Conservation (phyloP, 2,888 invertebrate species). For the Diarsia rubi region DNA sequence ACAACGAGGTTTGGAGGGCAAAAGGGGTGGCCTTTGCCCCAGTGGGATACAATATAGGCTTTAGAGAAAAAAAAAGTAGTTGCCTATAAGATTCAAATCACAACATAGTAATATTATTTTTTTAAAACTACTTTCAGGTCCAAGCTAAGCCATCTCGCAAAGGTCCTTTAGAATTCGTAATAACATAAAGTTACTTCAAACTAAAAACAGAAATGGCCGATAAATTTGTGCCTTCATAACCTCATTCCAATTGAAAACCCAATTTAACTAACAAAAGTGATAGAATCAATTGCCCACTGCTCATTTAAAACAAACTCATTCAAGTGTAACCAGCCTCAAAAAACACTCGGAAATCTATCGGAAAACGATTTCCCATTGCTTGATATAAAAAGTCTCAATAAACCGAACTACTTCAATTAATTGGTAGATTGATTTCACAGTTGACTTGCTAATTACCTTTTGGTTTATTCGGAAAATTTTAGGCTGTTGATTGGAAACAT, state of each 20-base stretch:
- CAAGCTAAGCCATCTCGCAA: not conserved
- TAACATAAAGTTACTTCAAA: not conserved
- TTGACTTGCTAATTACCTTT: slow-evolving; percentile 65
- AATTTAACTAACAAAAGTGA: slow-evolving; percentile 26
- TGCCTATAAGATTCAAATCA: not conserved
- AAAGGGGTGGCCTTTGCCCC: not conserved
- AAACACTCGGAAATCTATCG: slow-evolving; percentile 49
- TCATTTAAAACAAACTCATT: slow-evolving; percentile 24
- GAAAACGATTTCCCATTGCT: slow-evolving; percentile 37
- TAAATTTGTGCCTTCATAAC: not conserved
- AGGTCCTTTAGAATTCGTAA: not conserved
- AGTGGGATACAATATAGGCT: not conserved
- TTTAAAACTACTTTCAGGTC: not conserved
- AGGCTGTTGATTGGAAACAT: slow-evolving; percentile 34
- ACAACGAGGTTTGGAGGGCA: not conserved
- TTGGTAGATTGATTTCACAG: slow-evolving; percentile 71
- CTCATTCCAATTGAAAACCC: slow-evolving; percentile 4
- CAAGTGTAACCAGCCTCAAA: slow-evolving; percentile 33
- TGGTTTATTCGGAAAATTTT: slow-evolving; percentile 23
- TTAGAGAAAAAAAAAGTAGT: too few relatives aligned
- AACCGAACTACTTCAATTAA: slow-evolving; percentile 42
- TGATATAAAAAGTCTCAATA: slow-evolving; percentile 36
- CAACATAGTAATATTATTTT: not conserved
- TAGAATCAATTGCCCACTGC: slow-evolving; percentile 28
- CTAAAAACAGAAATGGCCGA: not conserved